These are phyloP conservation scores for Salvelinus fontinalis DNA, from an alignment of 2,113 vertebrate genomes.

Conservation along the genomic window DNA sequence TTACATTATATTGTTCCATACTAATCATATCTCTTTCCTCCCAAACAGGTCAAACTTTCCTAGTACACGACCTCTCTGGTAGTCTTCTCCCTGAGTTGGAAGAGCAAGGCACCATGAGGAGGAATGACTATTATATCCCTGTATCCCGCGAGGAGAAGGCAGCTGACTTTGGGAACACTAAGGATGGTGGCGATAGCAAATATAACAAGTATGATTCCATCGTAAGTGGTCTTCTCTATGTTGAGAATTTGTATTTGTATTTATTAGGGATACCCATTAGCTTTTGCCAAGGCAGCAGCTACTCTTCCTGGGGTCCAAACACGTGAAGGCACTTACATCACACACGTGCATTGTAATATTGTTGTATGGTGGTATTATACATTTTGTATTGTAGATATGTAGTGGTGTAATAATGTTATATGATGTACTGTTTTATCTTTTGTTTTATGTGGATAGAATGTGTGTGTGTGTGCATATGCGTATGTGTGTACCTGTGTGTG, in stretches of 20 bases:
- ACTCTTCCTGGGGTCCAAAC: too few relatives aligned
- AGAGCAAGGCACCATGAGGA: slow-evolving; percentile 65
- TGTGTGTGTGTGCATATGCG: too few relatives aligned
- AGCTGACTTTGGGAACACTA: slow-evolving; percentile 60
- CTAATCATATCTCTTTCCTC: slow-evolving; percentile 12
- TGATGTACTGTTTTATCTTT: too few relatives aligned
- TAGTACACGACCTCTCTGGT: slow-evolving; percentile 32
- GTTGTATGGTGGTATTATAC: too few relatives aligned
- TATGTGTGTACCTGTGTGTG: too few relatives aligned
- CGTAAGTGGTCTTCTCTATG: slow-evolving; percentile 67
- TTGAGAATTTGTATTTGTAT: not conserved
- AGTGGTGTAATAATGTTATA: too few relatives aligned
- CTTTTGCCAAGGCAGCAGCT: too few relatives aligned
- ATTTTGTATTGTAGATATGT: too few relatives aligned
- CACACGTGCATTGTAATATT: too few relatives aligned
- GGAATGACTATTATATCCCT: slow-evolving; percentile 73
- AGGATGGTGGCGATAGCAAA: slow-evolving; percentile 64
- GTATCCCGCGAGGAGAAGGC: slow-evolving; percentile 74
- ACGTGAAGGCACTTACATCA: too few relatives aligned
- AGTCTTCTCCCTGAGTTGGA: slow-evolving; percentile 31
- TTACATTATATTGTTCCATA: not conserved
- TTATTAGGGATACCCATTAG: too few relatives aligned
- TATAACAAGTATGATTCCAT: slow-evolving; percentile 72
- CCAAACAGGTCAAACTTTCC: slow-evolving; percentile 23
- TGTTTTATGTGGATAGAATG: too few relatives aligned